These are phyloP conservation scores for Chorisops tibialis DNA, from an alignment of 2,888 invertebrate genomes.

Conservation along the genomic window DNA sequence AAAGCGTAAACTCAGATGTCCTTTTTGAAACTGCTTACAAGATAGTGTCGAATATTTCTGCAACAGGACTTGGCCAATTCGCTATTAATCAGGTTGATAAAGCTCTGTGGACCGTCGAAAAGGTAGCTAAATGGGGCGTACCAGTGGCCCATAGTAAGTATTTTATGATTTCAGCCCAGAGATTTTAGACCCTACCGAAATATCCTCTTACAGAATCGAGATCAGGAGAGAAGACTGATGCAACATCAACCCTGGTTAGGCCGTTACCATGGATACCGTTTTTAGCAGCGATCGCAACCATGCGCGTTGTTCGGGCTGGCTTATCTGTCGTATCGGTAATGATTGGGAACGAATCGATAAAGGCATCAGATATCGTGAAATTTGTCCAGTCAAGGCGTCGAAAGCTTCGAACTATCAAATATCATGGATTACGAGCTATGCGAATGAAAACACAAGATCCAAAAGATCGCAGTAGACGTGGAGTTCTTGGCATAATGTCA, in stretches of 20 bases:
- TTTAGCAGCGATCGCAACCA: constrained; percentile 41
- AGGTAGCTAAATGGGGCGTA: constrained; percentile 50
- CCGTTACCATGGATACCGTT: constrained; percentile 48
- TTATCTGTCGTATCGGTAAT: constrained; percentile 42
- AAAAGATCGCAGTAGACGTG: constrained; percentile 30
- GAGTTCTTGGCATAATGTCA: constrained; percentile 36
- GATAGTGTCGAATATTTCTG: constrained; percentile 42
- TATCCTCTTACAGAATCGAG: too few relatives aligned
- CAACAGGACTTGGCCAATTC: constrained; percentile 44
- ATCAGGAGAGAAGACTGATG: not conserved
- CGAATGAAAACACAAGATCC: constrained; percentile 35
- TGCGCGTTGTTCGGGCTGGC: constrained; percentile 43
- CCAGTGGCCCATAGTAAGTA: constrained; percentile 41
- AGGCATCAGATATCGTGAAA: constrained; percentile 42
- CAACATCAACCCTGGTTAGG: constrained; percentile 33
- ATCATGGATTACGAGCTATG: constrained; percentile 42
- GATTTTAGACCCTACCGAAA: too few relatives aligned
- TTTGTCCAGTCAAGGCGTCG: constrained; percentile 46
- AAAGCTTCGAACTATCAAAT: constrained; percentile 44
- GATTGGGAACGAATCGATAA: constrained; percentile 44
- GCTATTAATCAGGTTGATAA: constrained; percentile 43
- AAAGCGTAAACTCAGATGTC: too few relatives aligned
- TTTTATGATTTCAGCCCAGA: too few relatives aligned
- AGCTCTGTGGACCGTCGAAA: constrained; percentile 43
- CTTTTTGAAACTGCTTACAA: constrained; percentile 37